Evolutionary conservation across 53 echinoderm and acorn worm species (phyloP).

Genomic region (Astropecten irregularis): DNA sequence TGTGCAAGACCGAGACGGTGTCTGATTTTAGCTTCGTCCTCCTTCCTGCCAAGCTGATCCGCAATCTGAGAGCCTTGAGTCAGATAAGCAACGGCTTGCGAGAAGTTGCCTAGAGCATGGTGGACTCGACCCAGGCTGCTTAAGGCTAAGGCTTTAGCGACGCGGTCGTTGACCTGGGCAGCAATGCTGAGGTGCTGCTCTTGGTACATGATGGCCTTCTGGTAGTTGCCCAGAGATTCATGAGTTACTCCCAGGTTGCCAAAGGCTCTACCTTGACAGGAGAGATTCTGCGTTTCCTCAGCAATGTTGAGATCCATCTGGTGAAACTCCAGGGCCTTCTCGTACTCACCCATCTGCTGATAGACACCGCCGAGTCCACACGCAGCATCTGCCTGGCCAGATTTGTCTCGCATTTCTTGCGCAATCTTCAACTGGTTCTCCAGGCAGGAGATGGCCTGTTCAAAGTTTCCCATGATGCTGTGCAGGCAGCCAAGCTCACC

Average conservation of each 20-base stretch:
- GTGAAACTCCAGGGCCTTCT: constrained; percentile 92
- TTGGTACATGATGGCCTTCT: constrained; percentile 98
- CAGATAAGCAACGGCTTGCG: constrained; percentile 92
- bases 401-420: constrained; percentile 80
- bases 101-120: constrained; percentile 89
- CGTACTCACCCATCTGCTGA: constrained; percentile 94
- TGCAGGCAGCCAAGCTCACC: constrained; percentile 96
- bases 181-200: constrained; percentile 99
- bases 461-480: constrained; percentile 99
- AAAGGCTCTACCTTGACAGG: constrained; percentile 94
- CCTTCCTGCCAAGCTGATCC: constrained; percentile 92
- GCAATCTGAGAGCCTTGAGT: constrained; percentile 96
- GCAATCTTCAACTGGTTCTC: constrained; percentile 91
- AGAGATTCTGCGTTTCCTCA: constrained; percentile 84
- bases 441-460: constrained; percentile 96
- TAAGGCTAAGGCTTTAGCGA: constrained; percentile 88
- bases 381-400: constrained; percentile 92
- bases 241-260: constrained; percentile 95
- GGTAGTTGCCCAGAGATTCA: constrained; percentile 92
- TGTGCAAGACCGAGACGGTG: constrained; percentile 95
- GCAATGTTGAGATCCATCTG: constrained; percentile 91
- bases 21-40: constrained; percentile 97
- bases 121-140: constrained; percentile 94
- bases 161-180: constrained; percentile 90
- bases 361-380: constrained; percentile 96